These are phyloP conservation scores for Hippocampus guttulatus DNA, from an alignment of 2,113 vertebrate species.

Conservation along the genomic window DNA sequence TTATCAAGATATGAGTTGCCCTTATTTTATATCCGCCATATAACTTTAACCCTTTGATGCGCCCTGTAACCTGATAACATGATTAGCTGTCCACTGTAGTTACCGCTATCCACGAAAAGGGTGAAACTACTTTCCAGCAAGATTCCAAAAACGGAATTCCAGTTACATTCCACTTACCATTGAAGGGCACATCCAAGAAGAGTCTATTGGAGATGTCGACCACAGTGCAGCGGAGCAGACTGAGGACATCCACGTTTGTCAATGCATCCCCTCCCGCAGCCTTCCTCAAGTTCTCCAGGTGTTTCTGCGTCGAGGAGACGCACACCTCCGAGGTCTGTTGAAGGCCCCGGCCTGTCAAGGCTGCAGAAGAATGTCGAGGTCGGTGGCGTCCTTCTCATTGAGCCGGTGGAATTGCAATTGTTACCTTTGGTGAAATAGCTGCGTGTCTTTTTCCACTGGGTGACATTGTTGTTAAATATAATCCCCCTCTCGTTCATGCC, in stretches of 20 bases:
- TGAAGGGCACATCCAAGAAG: slow-evolving; percentile 81
- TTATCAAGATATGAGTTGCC: no score
- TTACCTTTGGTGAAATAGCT: slow-evolving; percentile 88
- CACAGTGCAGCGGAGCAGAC: slow-evolving; percentile 82
- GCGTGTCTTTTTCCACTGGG: slow-evolving; percentile 81
- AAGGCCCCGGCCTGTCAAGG: slow-evolving; percentile 83
- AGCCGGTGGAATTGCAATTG: neutral
- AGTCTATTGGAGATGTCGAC: slow-evolving; percentile 87
- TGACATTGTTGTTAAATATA: slow-evolving; percentile 89
- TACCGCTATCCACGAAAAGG: no score
- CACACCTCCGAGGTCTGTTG: slow-evolving; percentile 78
- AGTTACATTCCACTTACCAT: slow-evolving; percentile 79
- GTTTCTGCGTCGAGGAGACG: slow-evolving; percentile 68
- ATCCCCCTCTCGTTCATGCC: slow-evolving; percentile 93
- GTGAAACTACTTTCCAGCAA: no score
- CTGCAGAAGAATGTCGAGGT: slow-evolving; percentile 57
- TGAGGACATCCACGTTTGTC: slow-evolving; percentile 75
- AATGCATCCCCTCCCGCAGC: slow-evolving; percentile 24
- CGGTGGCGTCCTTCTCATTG: neutral
- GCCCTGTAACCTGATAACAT: no score
- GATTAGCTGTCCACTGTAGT: no score
- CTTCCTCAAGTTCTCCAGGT: slow-evolving; percentile 57
- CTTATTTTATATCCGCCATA: no score
- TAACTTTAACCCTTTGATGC: no score
- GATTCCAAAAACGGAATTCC: no score